Evolutionary conservation across 2,113 vertebrate genomes (phyloP), one percentile per base, ranked within the genome.

Genomic region (Oceanites oceanicus): DNA sequence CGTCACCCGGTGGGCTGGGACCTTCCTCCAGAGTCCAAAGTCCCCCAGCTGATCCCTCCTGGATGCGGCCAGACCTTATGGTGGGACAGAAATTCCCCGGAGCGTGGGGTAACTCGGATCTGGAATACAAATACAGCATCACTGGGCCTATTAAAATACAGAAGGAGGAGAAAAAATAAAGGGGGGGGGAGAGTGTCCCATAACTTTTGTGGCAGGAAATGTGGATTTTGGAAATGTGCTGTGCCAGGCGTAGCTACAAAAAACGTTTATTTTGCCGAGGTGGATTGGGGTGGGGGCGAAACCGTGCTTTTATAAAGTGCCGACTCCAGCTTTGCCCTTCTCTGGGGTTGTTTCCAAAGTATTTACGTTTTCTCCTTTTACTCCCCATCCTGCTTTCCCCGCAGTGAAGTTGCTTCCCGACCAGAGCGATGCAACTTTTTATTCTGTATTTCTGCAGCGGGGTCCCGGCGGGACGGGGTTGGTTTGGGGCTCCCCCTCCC

Each of bases 121-220:
- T 6, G 80, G 70, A 55, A 25, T 58, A 36, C 19, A 72, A 92
- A 45, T 3, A 11, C 1, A 1, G 4, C 29, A 19, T 36, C 18
- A 0, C 8, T 19, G 0, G 45, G 34, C 36, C n/a, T 19, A 1
- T 26, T 59, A 9, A 62, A 58, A 72, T 53, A 86, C 0, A 7
- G 42, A 6, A 34, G 23, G 6, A 52, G 26, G 63, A 50, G 36
- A 70, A 62, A 74, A 94, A 76, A 88, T 45, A 27, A 88, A 83
- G 65, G 3, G 1, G 2, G 5, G 30, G 32, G 27, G 32, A 23
- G 27, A 58, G 44, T 3, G 36, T 83, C 67, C 91, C 0, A 0
- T 49, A 55, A 88, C 83, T 94, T 95, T 13, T 80, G 91, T 65
- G 82, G 74, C 61, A 90, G 91, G 86, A 97, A 91, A 81, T 14